Percentiles rank a stretch among this genome's conserved stretches.
These are phyloP conservation scores for Chaetodon auriga DNA, from an alignment of 2,113 vertebrate species.

Conservation along the genomic window DNA sequence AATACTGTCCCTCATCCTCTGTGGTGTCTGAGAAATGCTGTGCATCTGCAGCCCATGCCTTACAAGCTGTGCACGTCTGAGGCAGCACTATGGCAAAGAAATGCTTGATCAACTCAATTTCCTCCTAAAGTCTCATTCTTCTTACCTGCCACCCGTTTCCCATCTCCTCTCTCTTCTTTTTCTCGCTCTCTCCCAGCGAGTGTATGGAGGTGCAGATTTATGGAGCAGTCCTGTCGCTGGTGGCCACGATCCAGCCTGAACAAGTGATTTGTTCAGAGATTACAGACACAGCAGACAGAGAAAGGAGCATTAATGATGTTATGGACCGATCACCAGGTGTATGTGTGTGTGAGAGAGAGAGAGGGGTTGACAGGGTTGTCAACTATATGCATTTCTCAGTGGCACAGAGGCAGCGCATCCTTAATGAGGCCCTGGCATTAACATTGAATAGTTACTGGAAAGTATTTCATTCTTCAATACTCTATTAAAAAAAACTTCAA, in stretches of 20 bases:
- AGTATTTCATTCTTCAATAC: neutral
- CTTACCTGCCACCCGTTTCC: conserved; percentile 35
- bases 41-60: conserved; percentile 8
- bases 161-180: conserved; percentile 4
- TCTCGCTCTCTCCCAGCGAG: neutral
- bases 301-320: conserved; percentile 41
- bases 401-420: neutral
- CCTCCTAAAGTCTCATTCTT: conserved; percentile 49
- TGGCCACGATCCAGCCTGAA: conserved; percentile 47
- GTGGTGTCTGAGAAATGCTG: neutral
- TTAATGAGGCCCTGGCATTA: conserved; percentile 11
- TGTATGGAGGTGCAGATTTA: conserved; percentile 44
- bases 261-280: conserved; percentile 54
- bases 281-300: conserved; percentile 29
- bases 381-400: neutral
- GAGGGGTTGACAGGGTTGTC: neutral
- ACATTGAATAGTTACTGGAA: conserved; percentile 1
- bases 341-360: neutral
- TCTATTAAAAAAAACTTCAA: neutral
- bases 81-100: conserved; percentile 28
- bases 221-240: conserved; percentile 22
- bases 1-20: neutral
- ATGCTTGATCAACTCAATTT: conserved; percentile 60
- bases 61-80: conserved; percentile 44
- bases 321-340: conserved; percentile 23